Conservation (phyloP, 2,113 vertebrate species). For the Psilopogon haemacephalus region DNA sequence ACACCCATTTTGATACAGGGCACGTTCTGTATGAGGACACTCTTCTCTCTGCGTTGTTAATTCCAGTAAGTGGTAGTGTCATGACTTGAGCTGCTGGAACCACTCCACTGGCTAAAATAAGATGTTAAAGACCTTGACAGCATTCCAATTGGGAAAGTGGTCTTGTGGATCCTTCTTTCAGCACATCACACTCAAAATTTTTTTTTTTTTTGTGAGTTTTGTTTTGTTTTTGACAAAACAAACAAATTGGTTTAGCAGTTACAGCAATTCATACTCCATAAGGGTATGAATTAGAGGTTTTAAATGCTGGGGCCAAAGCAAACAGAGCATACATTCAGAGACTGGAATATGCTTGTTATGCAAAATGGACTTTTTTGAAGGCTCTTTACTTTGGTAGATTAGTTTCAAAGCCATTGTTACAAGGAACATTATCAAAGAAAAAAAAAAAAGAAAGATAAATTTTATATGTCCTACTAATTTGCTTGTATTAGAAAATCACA, state of each 20-base stretch:
- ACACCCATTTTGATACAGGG: not conserved
- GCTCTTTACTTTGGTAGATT: not conserved
- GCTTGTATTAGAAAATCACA: not conserved
- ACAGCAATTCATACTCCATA: not conserved
- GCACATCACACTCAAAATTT: not conserved
- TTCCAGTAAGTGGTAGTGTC: slow-evolving; percentile 48
- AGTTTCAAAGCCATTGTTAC: not conserved
- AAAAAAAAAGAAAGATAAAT: not conserved
- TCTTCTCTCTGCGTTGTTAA: not conserved
- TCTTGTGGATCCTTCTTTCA: not conserved
- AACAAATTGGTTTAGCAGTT: slow-evolving; percentile 43
- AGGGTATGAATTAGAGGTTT: slow-evolving; percentile 30
- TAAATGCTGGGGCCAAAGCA: not conserved
- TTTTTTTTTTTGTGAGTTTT: not conserved
- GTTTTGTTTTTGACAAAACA: slow-evolving; percentile 36
- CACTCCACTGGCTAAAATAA: slow-evolving; percentile 41
- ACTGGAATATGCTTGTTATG: not conserved
- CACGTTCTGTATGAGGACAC: not conserved
- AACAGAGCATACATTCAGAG: not conserved
- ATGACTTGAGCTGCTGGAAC: slow-evolving; percentile 36
- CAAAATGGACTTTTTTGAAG: not conserved
- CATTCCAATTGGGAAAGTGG: slow-evolving; percentile 27
- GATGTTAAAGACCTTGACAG: slow-evolving; percentile 32
- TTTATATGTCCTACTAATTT: not conserved
- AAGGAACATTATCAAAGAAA: not conserved